Conservation (phyloP, 2,797 vertebrate genomes). For the Pelobates cultripes region DNA sequence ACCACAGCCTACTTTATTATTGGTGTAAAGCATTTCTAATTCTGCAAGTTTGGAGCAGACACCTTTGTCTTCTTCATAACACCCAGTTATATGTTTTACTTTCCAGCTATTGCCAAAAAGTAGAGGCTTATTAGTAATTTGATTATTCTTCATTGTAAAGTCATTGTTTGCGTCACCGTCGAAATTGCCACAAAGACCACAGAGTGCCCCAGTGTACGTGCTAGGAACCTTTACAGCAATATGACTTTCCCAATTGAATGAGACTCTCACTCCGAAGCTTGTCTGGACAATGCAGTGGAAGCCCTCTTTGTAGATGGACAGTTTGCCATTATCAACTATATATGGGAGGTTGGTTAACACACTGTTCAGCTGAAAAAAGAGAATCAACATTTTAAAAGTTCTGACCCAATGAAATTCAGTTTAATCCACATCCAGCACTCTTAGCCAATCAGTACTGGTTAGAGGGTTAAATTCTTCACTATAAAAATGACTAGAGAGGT, state of each 20-base stretch:
- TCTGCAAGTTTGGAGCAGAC: constrained; percentile 45
- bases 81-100: constrained; percentile 60
- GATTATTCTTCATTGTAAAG: constrained; percentile 61
- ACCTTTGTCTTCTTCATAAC: constrained; percentile 61
- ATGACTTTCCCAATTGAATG: constrained; percentile 70
- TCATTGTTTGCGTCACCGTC: constrained; percentile 66
- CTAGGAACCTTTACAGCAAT: constrained; percentile 65
- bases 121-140: not conserved
- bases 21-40: accelerated
- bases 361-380: constrained; percentile 42
- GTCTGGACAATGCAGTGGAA: constrained; percentile 66
- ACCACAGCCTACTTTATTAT: constrained; percentile 59
- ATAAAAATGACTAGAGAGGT: too few relatives aligned
- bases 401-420: too few relatives aligned
- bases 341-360: constrained; percentile 51
- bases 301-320: constrained; percentile 65
- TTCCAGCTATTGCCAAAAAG: constrained; percentile 73
- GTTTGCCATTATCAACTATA: constrained; percentile 11
- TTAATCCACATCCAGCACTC: too few relatives aligned
- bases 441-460: too few relatives aligned
- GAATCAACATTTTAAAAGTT: not conserved
- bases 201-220: constrained; percentile 68
- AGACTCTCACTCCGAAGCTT: constrained; percentile 69
- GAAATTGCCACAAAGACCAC: constrained; percentile 82
- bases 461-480: too few relatives aligned